A percentile compares a stretch with the other conserved stretches of the same genome.
Conservation (phyloP, 2,888 invertebrate genomes). For the Orthosia incerta region DNA sequence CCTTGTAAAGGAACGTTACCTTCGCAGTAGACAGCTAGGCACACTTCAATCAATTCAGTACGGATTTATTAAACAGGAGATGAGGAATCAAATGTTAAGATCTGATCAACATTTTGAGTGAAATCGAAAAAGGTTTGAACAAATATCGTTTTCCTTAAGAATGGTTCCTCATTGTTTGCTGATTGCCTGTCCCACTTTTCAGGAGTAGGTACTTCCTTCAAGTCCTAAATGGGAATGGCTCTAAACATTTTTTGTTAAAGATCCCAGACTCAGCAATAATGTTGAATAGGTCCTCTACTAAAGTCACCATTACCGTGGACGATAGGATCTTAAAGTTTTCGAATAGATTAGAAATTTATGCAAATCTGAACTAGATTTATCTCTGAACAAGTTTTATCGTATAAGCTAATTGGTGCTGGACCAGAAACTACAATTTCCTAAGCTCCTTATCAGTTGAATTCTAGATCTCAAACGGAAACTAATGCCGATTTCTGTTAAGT, state of each 20-base stretch:
- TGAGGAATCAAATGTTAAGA: constrained; percentile 11
- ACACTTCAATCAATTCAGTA: constrained; percentile 24
- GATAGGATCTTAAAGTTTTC: constrained; percentile 1
- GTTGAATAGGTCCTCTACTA: constrained; percentile 20
- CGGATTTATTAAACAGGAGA: constrained; percentile 29
- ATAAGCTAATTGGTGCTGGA: constrained; percentile 27
- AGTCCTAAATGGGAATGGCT: constrained; percentile 29
- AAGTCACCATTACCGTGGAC: not conserved
- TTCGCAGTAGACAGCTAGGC: constrained; percentile 14
- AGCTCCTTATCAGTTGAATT: constrained; percentile 29
- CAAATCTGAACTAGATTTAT: constrained; percentile 28
- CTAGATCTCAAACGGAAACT: constrained; percentile 35
- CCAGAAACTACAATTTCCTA: constrained; percentile 11
- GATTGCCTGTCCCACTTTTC: constrained; percentile 36
- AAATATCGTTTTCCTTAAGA: constrained; percentile 13
- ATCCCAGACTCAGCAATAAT: constrained; percentile 41
- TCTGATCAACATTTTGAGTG: not conserved
- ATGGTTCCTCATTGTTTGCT: constrained; percentile 20
- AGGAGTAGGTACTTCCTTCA: constrained; percentile 3
- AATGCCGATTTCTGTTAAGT: constrained; percentile 7
- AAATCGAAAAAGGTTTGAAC: constrained; percentile 38
- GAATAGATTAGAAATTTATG: constrained; percentile 30
- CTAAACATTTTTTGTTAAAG: constrained; percentile 43
- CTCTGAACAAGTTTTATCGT: constrained; percentile 14
- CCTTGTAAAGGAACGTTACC: constrained; percentile 25